These are phyloP conservation scores for Cnemophilus loriae DNA, from an alignment of 2,113 vertebrate genomes.

Conservation along the genomic window DNA sequence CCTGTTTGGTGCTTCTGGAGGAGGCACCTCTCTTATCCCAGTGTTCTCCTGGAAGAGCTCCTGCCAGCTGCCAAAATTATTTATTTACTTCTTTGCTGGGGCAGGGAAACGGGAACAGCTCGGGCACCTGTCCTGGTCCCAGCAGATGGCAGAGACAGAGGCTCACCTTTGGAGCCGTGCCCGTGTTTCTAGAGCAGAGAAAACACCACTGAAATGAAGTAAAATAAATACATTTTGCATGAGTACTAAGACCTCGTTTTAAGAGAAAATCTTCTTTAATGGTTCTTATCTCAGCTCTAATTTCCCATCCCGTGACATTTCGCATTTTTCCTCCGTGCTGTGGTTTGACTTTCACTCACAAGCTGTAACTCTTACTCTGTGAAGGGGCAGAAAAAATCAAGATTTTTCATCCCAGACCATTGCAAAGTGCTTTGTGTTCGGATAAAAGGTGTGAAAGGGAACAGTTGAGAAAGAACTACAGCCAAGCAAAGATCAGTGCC, in stretches of 20 bases:
- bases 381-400: not conserved
- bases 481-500: not conserved
- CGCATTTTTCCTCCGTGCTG: not conserved
- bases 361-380: not conserved
- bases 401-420: not conserved
- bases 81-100: not conserved
- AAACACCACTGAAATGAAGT: not conserved
- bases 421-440: not conserved
- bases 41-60: not conserved
- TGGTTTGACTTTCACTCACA: not conserved
- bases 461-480: not conserved
- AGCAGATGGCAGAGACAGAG: not conserved
- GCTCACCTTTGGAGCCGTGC: not conserved
- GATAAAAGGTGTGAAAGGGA: not conserved
- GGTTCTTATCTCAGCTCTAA: not conserved
- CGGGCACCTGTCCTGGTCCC: not conserved
- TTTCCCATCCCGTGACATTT: not conserved
- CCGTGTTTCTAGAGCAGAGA: not conserved
- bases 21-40: not conserved
- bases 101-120: not conserved
- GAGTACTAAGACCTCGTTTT: not conserved
- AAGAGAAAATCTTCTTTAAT: not conserved
- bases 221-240: not conserved
- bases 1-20: not conserved
- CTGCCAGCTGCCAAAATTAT: not conserved